Evolutionary conservation across 2,888 invertebrate species (phyloP).

Genomic region (Ormyrus thymus): DNA sequence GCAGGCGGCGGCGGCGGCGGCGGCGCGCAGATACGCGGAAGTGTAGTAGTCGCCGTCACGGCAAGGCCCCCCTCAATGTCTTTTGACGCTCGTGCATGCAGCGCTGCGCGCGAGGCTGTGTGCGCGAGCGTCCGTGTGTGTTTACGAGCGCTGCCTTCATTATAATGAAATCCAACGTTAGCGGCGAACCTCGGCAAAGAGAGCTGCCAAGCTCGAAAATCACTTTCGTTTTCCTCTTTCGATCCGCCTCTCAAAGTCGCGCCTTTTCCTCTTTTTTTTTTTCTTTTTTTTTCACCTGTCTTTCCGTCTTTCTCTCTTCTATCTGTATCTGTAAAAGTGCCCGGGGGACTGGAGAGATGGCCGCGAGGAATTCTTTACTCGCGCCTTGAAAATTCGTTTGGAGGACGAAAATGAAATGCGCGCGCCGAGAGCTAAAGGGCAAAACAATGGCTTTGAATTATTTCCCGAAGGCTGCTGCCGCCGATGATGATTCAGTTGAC

Average conservation of each 20-base stretch:
- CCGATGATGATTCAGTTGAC: conserved; percentile 27
- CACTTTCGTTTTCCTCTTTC: too few species aligned
- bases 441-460: conserved; percentile 46
- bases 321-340: too few species aligned
- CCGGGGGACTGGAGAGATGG: not conserved
- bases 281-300: rapidly evolving
- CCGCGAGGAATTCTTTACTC: conserved; percentile 14
- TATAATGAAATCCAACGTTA: conserved; percentile 17
- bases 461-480: conserved; percentile 32
- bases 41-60: conserved; percentile 61
- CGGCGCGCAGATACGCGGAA: conserved; percentile 68
- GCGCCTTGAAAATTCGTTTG: conserved; percentile 29
- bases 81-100: conserved; percentile 56
- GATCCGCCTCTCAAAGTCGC: too few species aligned
- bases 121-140: conserved; percentile 55
- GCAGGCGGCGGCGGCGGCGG: conserved; percentile 60
- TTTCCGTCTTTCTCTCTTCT: too few species aligned
- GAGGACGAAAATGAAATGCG: conserved; percentile 43
- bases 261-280: too few species aligned
- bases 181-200: too few species aligned
- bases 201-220: too few species aligned
- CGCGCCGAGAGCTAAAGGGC: conserved; percentile 36
- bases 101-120: conserved; percentile 16
- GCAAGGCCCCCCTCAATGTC: conserved; percentile 72
- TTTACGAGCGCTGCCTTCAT: conserved; percentile 39